A percentile compares a stretch with the other conserved stretches of the same genome.
Conservation (phyloP, 1,140 invertebrate species). For the Drosophila tsacasi region DNA sequence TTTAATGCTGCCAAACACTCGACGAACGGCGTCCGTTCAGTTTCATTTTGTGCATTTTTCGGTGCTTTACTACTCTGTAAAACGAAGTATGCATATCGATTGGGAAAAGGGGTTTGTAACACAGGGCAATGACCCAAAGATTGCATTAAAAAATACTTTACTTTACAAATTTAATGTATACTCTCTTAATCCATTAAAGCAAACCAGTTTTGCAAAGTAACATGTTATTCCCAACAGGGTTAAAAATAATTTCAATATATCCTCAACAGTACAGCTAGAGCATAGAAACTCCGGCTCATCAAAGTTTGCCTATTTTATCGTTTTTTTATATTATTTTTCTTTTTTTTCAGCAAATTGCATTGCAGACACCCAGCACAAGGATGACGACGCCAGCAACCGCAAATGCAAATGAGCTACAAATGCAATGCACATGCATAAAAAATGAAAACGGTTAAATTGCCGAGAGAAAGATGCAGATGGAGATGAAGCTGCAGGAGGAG, state of each 20-base stretch:
- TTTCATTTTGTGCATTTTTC: constrained; percentile 50
- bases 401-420: constrained; percentile 81
- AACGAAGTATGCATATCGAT: neutral
- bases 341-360: constrained; percentile 69
- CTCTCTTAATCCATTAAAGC: no score
- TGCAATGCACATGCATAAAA: constrained; percentile 81
- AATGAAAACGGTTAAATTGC: constrained; percentile 74
- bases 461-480: constrained; percentile 36
- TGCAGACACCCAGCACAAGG: constrained; percentile 53
- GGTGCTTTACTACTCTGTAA: neutral
- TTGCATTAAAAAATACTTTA: neutral
- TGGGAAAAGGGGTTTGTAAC: neutral
- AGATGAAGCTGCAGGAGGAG: constrained; percentile 10
- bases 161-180: no score
- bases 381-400: constrained; percentile 58
- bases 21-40: constrained; percentile 57
- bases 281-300: neutral
- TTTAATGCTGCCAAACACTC: constrained; percentile 76
- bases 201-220: no score
- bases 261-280: neutral
- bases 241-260: neutral
- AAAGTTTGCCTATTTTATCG: neutral
- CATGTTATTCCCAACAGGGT: neutral
- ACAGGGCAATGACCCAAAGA: neutral
- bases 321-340: constrained; percentile 13